phyloP scores from a whole-genome alignment of 2,888 invertebrate species.

The Eupithecia abbreviata region DNA sequence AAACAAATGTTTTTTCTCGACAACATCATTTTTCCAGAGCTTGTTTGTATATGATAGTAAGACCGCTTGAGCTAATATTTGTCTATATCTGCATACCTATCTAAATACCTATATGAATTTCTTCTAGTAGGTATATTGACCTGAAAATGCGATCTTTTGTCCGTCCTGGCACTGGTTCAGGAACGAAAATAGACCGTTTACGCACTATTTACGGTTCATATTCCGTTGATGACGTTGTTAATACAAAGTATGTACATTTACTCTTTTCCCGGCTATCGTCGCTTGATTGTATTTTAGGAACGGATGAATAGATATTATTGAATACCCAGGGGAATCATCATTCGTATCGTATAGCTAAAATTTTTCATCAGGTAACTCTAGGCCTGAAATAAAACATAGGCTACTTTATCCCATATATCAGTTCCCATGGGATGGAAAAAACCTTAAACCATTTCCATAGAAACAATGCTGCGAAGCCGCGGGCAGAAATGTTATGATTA shows the following conservation, averaged over 20 bases:
- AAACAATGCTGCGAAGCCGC: no score
- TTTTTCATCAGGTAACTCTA: no score
- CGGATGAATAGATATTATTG: neutral
- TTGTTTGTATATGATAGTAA: conserved; percentile 30
- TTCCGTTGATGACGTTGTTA: conserved; percentile 13
- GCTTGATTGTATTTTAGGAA: neutral
- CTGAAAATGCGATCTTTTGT: conserved; percentile 42
- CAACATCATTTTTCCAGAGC: neutral
- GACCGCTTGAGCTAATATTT: conserved; percentile 32
- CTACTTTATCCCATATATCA: no score
- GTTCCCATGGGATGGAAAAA: no score
- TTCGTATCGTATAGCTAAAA: no score
- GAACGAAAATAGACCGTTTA: conserved; percentile 54
- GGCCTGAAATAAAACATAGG: no score
- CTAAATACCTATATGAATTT: neutral
- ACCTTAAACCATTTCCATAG: no score
- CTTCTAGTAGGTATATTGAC: conserved; percentile 42
- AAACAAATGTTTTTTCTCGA: conserved; percentile 4
- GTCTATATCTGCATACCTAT: neutral
- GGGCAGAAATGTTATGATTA: no score
- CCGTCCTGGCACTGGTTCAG: conserved; percentile 46
- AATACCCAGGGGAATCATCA: neutral
- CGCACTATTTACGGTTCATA: conserved; percentile 41
- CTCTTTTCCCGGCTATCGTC: neutral
- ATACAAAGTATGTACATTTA: neutral